These are phyloP conservation scores for Platyrinchus mystaceus DNA, from an alignment of 2,797 vertebrate species.

Conservation along the genomic window DNA sequence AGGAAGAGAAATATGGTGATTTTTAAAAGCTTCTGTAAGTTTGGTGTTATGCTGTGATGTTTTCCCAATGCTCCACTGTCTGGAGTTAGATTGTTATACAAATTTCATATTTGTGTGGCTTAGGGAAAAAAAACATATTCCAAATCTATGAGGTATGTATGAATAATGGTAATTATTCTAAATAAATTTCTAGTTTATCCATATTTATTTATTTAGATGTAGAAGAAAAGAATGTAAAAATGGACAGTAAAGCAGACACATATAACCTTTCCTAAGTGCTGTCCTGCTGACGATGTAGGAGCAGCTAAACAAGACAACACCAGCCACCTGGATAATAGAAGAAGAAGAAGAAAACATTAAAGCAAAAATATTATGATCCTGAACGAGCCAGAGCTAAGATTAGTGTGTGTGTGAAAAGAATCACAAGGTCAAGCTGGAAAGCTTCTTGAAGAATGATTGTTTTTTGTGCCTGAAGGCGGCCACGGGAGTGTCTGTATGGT, in stretches of 20 bases:
- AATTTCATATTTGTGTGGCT: not conserved
- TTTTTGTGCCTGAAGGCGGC: no score
- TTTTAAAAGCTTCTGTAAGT: not conserved
- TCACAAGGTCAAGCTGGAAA: no score
- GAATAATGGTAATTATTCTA: not conserved
- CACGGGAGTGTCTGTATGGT: no score
- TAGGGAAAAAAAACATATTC: not conserved
- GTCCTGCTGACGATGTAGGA: not conserved
- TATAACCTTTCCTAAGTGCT: not conserved
- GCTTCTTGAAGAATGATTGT: no score
- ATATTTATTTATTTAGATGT: not conserved
- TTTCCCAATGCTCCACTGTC: not conserved
- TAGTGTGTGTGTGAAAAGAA: no score
- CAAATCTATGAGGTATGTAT: not conserved
- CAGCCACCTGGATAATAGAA: no score
- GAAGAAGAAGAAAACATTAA: no score
- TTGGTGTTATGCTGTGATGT: not conserved
- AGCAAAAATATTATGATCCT: no score
- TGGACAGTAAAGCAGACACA: not conserved
- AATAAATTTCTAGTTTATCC: not conserved
- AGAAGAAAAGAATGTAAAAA: not conserved
- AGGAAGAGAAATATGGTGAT: not conserved
- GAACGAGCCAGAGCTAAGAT: no score
- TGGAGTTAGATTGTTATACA: not conserved
- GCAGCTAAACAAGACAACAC: no score